Conservation (phyloP, 1,140 invertebrate genomes). For the Uloborus diversus region DNA sequence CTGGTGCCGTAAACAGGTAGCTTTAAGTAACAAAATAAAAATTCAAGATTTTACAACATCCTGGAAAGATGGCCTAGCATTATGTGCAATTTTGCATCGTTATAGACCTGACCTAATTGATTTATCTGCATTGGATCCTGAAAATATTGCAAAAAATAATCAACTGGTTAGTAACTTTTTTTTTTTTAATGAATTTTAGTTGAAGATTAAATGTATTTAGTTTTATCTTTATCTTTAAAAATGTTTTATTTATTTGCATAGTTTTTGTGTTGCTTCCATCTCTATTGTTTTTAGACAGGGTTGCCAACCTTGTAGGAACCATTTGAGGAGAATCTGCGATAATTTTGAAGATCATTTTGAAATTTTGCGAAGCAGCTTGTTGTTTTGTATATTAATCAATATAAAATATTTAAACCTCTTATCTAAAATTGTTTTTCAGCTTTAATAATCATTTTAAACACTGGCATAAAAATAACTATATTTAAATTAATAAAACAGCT, state of each 20-base stretch:
- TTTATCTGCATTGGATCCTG: slow-evolving; percentile 73
- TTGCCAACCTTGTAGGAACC: too few relatives aligned
- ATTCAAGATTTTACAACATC: slow-evolving; percentile 76
- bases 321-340: too few relatives aligned
- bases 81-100: slow-evolving; percentile 84
- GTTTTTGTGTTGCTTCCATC: too few relatives aligned
- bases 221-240: neutral
- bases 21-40: slow-evolving; percentile 73
- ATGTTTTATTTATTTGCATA: neutral
- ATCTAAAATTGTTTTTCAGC: too few relatives aligned
- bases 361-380: too few relatives aligned
- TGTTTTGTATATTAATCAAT: too few relatives aligned
- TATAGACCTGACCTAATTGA: slow-evolving; percentile 90
- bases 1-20: slow-evolving; percentile 81
- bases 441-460: too few relatives aligned
- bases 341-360: too few relatives aligned
- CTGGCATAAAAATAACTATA: too few relatives aligned
- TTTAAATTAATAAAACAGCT: too few relatives aligned
- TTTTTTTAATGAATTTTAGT: neutral
- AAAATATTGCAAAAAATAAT: slow-evolving; percentile 76
- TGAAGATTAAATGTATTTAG: neutral
- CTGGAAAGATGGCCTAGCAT: slow-evolving; percentile 79
- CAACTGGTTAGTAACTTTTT: slow-evolving; percentile 68
- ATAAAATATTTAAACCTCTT: too few relatives aligned
- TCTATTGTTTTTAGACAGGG: too few relatives aligned